phyloP scores from a whole-genome alignment of 2,888 invertebrate species.

The Drosophila birchii region DNA sequence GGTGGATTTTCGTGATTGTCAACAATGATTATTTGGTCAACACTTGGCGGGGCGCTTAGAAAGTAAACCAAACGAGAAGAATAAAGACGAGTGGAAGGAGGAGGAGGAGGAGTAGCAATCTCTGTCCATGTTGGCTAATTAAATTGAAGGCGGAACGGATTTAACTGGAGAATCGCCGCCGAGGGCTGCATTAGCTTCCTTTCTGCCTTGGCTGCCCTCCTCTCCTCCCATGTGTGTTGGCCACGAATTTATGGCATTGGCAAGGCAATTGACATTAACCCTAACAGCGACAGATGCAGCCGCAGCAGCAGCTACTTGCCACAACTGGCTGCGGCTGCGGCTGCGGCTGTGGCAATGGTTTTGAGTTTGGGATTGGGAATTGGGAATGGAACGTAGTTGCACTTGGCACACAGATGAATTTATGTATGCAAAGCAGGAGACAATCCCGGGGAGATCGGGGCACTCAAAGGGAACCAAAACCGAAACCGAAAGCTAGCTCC shows the following conservation, averaged over 20 bases:
- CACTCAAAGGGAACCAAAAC: constrained; percentile 43
- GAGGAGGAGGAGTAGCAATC: constrained; percentile 6
- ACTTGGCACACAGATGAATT: constrained; percentile 81
- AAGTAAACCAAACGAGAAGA: constrained; percentile 12
- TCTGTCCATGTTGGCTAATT: constrained; percentile 59
- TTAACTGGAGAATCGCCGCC: constrained; percentile 16
- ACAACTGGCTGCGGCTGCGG: constrained; percentile 28
- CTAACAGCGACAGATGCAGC: constrained; percentile 72
- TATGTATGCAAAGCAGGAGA: constrained; percentile 83
- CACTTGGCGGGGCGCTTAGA: constrained; percentile 48
- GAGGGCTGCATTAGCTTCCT: constrained; percentile 30
- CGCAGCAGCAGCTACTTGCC: constrained; percentile 29
- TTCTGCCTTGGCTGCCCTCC: not conserved
- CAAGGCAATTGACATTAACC: constrained; percentile 75
- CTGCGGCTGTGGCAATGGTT: constrained; percentile 18
- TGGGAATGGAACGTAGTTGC: constrained; percentile 24
- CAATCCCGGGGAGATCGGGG: constrained; percentile 9
- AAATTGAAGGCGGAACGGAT: constrained; percentile 64
- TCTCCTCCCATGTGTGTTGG: not conserved
- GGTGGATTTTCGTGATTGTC: constrained; percentile 75
- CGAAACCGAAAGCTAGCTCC: constrained; percentile 71
- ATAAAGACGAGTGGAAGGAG: not conserved
- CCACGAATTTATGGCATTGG: constrained; percentile 71
- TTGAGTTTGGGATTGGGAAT: constrained; percentile 2
- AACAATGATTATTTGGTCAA: constrained; percentile 74